Conservation (phyloP, 2,797 vertebrate species). For the Scyliorhinus canicula region DNA sequence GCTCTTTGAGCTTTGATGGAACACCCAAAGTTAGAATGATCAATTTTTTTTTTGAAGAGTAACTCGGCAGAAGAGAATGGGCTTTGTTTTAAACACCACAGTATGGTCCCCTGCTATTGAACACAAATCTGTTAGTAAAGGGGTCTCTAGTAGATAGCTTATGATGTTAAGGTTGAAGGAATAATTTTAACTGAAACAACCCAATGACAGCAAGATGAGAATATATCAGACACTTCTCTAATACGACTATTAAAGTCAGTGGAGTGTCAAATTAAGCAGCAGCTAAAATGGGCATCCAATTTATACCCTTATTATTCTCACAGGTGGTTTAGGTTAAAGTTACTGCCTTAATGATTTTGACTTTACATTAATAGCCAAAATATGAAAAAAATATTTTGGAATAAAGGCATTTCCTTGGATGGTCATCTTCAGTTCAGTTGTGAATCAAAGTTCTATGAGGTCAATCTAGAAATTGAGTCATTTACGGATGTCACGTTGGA, state of each 20-base stretch:
- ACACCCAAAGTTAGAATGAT: not conserved
- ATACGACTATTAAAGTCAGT: not conserved
- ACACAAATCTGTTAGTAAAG: not conserved
- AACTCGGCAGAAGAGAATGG: not conserved
- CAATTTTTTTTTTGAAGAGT: not conserved
- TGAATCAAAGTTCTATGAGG: too few species aligned
- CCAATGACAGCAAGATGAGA: not conserved
- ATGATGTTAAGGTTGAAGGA: not conserved
- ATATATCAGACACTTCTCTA: not conserved
- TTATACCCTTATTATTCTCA: not conserved
- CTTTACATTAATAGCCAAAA: too few species aligned
- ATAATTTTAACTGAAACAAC: not conserved
- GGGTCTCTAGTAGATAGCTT: not conserved
- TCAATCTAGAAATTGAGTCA: too few species aligned
- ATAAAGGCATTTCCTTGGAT: too few species aligned
- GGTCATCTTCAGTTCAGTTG: too few species aligned
- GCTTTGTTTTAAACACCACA: not conserved
- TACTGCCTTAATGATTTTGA: not conserved
- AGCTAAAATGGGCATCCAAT: not conserved
- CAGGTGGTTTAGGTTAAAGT: not conserved
- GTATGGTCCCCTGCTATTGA: not conserved
- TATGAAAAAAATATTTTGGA: too few species aligned
- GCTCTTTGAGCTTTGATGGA: not conserved
- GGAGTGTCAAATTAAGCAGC: too few species aligned
- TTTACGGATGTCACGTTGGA: too few species aligned